These are phyloP conservation scores for Manacus vitellinus DNA, from an alignment of 2,113 vertebrate genomes.

Conservation along the genomic window DNA sequence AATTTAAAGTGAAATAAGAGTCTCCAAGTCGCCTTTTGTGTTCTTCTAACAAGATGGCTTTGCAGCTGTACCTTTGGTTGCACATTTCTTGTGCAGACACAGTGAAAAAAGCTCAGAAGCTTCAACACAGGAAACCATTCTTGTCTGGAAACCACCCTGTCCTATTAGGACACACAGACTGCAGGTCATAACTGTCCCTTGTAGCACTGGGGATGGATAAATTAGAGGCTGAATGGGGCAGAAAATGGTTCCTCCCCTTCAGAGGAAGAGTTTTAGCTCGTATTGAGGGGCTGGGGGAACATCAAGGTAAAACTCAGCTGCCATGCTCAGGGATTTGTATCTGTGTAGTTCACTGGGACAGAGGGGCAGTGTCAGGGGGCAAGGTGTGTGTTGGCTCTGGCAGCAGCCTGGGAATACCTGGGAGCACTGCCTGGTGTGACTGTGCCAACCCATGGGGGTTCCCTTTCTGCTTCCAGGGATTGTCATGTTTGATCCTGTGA, in stretches of 20 bases:
- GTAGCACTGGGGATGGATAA: not conserved
- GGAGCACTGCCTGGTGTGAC: not conserved
- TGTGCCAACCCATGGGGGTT: not conserved
- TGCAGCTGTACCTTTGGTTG: not conserved
- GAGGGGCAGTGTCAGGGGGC: accelerated
- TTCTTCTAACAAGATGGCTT: not conserved
- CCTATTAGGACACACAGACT: not conserved
- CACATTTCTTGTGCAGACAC: not conserved
- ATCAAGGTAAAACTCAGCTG: not conserved
- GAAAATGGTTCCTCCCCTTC: not conserved
- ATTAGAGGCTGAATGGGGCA: not conserved
- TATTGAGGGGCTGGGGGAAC: not conserved
- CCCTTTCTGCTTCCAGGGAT: constrained; percentile 79
- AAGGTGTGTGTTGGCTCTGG: not conserved
- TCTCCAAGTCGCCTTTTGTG: not conserved
- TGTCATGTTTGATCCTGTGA: constrained; percentile 83
- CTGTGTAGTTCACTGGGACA: not conserved
- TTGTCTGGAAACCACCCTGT: not conserved
- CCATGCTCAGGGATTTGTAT: not conserved
- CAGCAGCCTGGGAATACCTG: not conserved
- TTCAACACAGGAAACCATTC: not conserved
- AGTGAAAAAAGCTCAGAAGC: not conserved
- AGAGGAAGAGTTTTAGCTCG: not conserved
- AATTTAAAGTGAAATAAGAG: not conserved
- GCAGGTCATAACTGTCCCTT: not conserved